Percentiles rank a stretch among this genome's conserved stretches.
phyloP scores from a whole-genome alignment of 2,888 invertebrate species.

The Loripinus fragilis region DNA sequence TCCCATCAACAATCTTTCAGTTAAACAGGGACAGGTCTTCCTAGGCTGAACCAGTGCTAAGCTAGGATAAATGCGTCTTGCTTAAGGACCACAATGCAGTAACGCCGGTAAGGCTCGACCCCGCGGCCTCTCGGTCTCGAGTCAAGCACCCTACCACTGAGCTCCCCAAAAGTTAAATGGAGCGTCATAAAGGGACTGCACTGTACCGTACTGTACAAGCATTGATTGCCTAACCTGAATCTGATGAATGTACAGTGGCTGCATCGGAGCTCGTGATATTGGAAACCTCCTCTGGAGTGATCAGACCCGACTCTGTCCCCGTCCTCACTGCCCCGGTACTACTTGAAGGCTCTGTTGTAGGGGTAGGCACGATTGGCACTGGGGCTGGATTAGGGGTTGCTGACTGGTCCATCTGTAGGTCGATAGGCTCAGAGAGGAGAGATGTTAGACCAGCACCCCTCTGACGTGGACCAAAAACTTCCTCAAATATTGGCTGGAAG shows the following conservation, averaged over 20 bases:
- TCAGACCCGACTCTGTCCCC: constrained; percentile 48
- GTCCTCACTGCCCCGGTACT: constrained; percentile 15
- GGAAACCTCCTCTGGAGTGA: constrained; percentile 74
- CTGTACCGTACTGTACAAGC: too few relatives aligned
- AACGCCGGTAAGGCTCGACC: too few relatives aligned
- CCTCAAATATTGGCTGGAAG: constrained; percentile 13
- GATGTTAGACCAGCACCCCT: not conserved
- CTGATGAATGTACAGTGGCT: constrained; percentile 73
- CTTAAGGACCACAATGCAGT: too few relatives aligned
- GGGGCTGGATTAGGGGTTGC: not conserved
- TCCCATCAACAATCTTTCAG: too few relatives aligned
- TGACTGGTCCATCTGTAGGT: constrained; percentile 2
- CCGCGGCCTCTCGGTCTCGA: too few relatives aligned
- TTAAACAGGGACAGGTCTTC: too few relatives aligned
- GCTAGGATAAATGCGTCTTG: too few relatives aligned
- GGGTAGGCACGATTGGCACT: constrained; percentile 30
- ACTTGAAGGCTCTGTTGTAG: constrained; percentile 24
- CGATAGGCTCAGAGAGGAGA: not conserved
- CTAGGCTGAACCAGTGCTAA: too few relatives aligned
- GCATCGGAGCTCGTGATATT: constrained; percentile 75
- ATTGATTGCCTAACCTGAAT: too few relatives aligned
- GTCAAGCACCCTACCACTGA: too few relatives aligned
- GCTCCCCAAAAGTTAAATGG: too few relatives aligned
- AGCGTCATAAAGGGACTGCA: too few relatives aligned
- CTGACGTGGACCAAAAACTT: not conserved